phyloP scores from a whole-genome alignment of 2,113 vertebrate genomes.

The Cariama cristata region DNA sequence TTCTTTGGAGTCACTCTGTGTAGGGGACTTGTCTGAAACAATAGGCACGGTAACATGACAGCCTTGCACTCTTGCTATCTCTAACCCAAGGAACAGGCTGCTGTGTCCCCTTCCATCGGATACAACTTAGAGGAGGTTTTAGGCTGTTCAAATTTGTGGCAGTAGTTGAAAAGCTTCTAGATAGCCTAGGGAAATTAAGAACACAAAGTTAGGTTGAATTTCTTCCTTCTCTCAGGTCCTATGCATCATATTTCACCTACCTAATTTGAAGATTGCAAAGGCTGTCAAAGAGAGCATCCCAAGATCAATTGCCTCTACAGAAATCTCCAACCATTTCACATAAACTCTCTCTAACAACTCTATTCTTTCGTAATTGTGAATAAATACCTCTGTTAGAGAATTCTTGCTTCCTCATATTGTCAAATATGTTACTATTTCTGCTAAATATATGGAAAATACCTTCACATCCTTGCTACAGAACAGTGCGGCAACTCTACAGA shows the following conservation, averaged over 20 bases:
- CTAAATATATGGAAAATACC: neutral
- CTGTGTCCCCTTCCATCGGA: neutral
- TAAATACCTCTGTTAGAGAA: neutral
- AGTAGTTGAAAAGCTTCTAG: neutral
- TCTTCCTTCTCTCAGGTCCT: neutral
- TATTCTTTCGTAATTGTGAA: neutral
- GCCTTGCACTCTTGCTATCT: neutral
- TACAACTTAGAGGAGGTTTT: neutral
- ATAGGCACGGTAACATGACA: fast-evolving
- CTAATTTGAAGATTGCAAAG: neutral
- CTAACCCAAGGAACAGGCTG: neutral
- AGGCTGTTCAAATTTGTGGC: neutral
- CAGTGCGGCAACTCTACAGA: neutral
- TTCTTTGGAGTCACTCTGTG: neutral
- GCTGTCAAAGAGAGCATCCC: neutral
- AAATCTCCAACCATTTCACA: fast-evolving
- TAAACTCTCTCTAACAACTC: neutral
- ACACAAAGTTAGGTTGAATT: neutral
- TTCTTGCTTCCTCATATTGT: neutral
- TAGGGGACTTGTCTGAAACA: neutral
- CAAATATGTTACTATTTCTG: neutral
- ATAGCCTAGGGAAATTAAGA: neutral
- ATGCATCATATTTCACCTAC: neutral
- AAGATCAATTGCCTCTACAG: neutral
- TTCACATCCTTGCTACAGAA: neutral